These are phyloP conservation scores for Hycleus phaleratus DNA, from an alignment of 1,140 invertebrate species.

Conservation along the genomic window DNA sequence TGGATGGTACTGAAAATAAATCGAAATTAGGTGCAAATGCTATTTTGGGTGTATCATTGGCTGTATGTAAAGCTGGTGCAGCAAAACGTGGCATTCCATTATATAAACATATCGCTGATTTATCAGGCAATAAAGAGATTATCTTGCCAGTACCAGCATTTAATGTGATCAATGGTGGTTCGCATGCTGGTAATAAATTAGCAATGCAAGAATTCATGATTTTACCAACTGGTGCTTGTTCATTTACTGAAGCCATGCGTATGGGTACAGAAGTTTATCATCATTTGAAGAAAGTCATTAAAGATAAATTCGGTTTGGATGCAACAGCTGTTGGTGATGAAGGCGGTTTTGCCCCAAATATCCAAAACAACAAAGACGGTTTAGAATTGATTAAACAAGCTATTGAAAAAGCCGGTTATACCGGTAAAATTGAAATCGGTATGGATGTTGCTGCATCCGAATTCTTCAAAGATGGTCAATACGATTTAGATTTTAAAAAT, in stretches of 20 bases:
- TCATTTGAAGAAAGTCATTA: slow-evolving; percentile 91
- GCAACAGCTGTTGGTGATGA: slow-evolving; percentile 98
- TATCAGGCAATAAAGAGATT: slow-evolving; percentile 84
- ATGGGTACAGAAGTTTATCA: slow-evolving; percentile 97
- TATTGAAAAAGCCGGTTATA: slow-evolving; percentile 88
- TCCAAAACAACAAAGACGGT: slow-evolving; percentile 90
- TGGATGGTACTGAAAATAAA: slow-evolving; percentile 97
- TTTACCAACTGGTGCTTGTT: slow-evolving; percentile 61
- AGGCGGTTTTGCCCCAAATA: slow-evolving; percentile 98
- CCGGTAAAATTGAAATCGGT: slow-evolving; percentile 88
- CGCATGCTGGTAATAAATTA: slow-evolving; percentile 95
- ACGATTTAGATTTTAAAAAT: slow-evolving; percentile 98
- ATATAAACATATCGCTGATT: slow-evolving; percentile 80
- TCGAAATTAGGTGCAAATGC: slow-evolving; percentile 93
- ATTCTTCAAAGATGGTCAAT: slow-evolving; percentile 77
- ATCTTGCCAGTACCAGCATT: slow-evolving; percentile 94
- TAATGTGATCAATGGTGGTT: slow-evolving; percentile 98
- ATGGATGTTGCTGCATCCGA: slow-evolving; percentile 99
- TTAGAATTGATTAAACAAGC: slow-evolving; percentile 81
- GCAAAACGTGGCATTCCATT: slow-evolving; percentile 85
- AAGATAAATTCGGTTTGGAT: slow-evolving; percentile 85
- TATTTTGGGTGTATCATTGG: slow-evolving; percentile 92
- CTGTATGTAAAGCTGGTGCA: slow-evolving; percentile 92
- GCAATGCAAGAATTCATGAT: slow-evolving; percentile 74
- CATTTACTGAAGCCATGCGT: slow-evolving; percentile 94